Base-by-base conservation (phyloP, 2,797 vertebrate species). In the Falco concolor region DNA sequence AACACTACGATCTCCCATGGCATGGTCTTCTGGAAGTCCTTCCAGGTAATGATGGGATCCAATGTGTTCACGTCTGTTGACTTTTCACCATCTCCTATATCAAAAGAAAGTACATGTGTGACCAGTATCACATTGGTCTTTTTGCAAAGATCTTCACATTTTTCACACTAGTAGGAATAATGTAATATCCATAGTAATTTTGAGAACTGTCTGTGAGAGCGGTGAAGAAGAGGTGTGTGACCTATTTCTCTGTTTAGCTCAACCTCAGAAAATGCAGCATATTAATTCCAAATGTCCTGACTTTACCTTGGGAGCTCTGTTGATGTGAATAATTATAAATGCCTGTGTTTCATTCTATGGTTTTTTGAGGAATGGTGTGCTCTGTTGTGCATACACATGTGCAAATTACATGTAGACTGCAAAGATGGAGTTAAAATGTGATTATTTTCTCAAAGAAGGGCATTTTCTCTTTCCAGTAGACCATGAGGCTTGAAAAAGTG, bases 1-100 rank as follows among this genome's bases (percentile, higher is more conserved):
- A 99, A 97, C 90, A 99, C 99, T 57, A 99, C 99, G 8, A 99
- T 99, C 97, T 99, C 99, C 99, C 99, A 99, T 9, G 99, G 99
- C 99, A 99, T 99, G 84, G 99, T 98, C 89, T 98, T 99, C 98
- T 99, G 99, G 93, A 99, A 99, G 97, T 99, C 99, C 94, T 99
- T 99, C 99, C 99, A 99, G 1, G 98, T 99, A 95, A 99, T 99
- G 98, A 99, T 99, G 18, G 99, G 98, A 59, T 99, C 98, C 63
- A 98, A 67, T 8, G 98, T 95, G 76, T 97, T 97, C 61, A 78
- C 40, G 3, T 98, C 95, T 27, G 92, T 74, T 44, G 98, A 95
- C 61, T 78, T 88, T 12, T 97, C 95, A 14, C 27, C 75, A 27
- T 97, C 95, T 86, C 87, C 98, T 98, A 28, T 57, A 75, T 84